phyloP scores from a whole-genome alignment of 2,797 vertebrate species.

The Brachyalestes nurse region DNA sequence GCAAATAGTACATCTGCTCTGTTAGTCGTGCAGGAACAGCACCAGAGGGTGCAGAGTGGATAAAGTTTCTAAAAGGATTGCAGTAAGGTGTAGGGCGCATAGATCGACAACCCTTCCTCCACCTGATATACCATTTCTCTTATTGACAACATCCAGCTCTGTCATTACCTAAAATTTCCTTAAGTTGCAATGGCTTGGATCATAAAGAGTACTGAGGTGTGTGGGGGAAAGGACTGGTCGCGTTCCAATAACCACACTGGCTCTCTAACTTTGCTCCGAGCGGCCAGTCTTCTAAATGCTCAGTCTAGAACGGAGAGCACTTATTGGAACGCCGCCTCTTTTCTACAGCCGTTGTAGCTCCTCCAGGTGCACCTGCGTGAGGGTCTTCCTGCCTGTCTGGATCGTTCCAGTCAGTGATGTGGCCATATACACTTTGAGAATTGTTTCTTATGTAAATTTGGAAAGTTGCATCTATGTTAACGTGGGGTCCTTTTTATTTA shows the following conservation, averaged over 20 bases:
- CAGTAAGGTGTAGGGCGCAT: no score
- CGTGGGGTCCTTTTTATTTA: no score
- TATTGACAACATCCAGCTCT: no score
- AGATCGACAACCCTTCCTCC: no score
- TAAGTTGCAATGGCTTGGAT: background rate
- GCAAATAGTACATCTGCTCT: no score
- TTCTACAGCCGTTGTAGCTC: background rate
- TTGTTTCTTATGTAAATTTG: no score
- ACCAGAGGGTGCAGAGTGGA: no score
- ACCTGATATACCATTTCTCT: no score
- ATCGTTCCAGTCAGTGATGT: background rate
- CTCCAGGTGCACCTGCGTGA: slow-evolving; percentile 22
- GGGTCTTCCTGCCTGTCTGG: background rate
- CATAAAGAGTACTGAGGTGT: background rate
- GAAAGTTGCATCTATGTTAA: no score
- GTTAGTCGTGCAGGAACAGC: no score
- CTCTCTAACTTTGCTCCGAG: background rate
- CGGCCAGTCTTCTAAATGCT: background rate
- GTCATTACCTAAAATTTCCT: background rate
- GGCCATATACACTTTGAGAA: no score
- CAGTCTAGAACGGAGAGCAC: background rate
- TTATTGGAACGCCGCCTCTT: background rate
- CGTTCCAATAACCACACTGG: background rate
- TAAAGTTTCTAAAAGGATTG: no score
- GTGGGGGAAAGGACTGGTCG: background rate